These are phyloP conservation scores for Campylomormyrus numenius DNA, from an alignment of 2,113 vertebrate species.

Conservation along the genomic window DNA sequence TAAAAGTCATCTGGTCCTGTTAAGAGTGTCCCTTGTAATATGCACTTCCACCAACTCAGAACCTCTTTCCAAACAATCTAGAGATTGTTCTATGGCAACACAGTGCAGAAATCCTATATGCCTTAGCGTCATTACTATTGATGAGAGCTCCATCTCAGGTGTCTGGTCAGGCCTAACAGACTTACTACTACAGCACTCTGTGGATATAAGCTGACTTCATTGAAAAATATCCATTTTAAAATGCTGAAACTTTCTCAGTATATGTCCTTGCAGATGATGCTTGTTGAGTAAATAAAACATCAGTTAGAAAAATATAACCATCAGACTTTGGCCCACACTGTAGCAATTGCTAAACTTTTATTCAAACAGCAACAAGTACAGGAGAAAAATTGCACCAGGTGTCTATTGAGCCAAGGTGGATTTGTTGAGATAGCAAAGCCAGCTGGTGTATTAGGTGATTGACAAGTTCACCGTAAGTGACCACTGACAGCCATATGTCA, in stretches of 20 bases:
- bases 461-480: not conserved
- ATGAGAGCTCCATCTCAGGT: conserved; percentile 33
- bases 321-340: not conserved
- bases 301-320: not conserved
- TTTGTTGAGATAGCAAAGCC: not conserved
- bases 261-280: not conserved
- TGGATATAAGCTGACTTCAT: not conserved
- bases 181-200: not conserved
- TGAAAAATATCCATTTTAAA: not conserved
- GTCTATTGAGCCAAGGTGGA: not conserved
- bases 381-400: not conserved
- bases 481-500: not conserved
- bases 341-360: not conserved
- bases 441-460: not conserved
- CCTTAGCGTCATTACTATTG: conserved; percentile 30
- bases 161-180: conserved; percentile 21
- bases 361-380: not conserved
- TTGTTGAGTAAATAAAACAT: not conserved
- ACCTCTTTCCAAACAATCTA: not conserved
- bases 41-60: not conserved
- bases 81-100: conserved; percentile 43
- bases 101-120: conserved; percentile 45
- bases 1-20: not conserved
- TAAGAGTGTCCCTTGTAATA: not conserved
- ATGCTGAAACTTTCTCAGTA: not conserved